Evolutionary conservation across 2,113 vertebrate species (phyloP).

Genomic region (Python bivittatus): DNA sequence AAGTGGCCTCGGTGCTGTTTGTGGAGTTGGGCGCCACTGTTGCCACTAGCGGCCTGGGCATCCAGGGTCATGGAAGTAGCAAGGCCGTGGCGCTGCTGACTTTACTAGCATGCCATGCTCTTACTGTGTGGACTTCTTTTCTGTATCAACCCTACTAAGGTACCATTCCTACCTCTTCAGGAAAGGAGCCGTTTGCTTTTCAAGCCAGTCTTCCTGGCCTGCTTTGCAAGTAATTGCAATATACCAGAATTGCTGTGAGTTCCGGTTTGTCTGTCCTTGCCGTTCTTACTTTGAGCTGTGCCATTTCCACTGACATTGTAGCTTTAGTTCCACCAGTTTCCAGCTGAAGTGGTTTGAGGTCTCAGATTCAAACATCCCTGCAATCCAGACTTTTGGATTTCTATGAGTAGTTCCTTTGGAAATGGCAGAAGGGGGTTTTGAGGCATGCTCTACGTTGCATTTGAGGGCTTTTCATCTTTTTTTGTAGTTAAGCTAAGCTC

Average conservation of each 20-base stretch:
- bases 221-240: not conserved
- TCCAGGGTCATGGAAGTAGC: not conserved
- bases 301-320: not conserved
- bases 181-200: not conserved
- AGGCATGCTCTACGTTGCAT: not conserved
- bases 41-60: not conserved
- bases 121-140: not conserved
- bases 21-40: not conserved
- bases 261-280: not conserved
- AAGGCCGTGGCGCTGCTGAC: fast-evolving
- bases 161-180: not conserved
- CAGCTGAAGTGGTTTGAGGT: not conserved
- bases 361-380: not conserved
- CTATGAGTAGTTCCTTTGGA: not conserved
- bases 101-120: not conserved
- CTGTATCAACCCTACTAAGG: not conserved
- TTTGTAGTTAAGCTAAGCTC: not conserved
- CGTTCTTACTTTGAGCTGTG: too few species aligned
- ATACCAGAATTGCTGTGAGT: not conserved
- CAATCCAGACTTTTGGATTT: too few species aligned
- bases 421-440: not conserved
- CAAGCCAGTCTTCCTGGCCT: too few species aligned
- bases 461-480: not conserved
- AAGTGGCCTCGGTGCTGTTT: fast-evolving
- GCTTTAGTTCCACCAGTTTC: not conserved